Evolutionary conservation across 2,113 vertebrate genomes (phyloP).

Genomic region (Ursus arctos): DNA sequence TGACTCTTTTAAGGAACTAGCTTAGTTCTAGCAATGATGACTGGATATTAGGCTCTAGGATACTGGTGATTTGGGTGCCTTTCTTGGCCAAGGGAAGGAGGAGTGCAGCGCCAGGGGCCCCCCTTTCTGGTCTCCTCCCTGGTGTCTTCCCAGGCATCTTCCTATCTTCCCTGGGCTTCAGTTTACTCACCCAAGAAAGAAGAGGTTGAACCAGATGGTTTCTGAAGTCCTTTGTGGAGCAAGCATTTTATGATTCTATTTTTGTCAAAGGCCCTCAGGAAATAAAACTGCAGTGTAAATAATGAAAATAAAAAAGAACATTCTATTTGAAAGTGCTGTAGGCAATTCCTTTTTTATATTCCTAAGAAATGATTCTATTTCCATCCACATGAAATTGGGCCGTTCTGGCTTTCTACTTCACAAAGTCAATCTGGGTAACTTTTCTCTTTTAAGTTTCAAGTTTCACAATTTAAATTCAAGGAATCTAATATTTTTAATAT

Average conservation of each 20-base stretch:
- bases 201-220: constrained; percentile 42
- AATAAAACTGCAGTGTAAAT: constrained; percentile 50
- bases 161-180: not conserved
- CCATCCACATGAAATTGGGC: not conserved
- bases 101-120: not conserved
- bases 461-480: not conserved
- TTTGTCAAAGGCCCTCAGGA: constrained; percentile 53
- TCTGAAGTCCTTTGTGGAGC: not conserved
- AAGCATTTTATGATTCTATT: constrained; percentile 54
- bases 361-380: constrained; percentile 32
- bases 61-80: not conserved
- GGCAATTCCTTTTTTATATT: constrained; percentile 25
- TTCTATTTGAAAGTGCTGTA: not conserved
- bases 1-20: not conserved
- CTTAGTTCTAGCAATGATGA: too few relatives aligned
- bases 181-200: not conserved
- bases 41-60: rapidly evolving
- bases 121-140: not conserved
- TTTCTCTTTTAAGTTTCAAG: constrained; percentile 6
- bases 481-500: not conserved
- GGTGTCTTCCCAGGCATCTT: not conserved
- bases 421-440: not conserved
- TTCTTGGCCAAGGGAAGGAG: not conserved
- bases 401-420: not conserved
- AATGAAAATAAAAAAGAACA: constrained; percentile 56